These are phyloP conservation scores for Xiphophorus couchianus DNA, from an alignment of 2,113 vertebrate genomes.

Conservation along the genomic window DNA sequence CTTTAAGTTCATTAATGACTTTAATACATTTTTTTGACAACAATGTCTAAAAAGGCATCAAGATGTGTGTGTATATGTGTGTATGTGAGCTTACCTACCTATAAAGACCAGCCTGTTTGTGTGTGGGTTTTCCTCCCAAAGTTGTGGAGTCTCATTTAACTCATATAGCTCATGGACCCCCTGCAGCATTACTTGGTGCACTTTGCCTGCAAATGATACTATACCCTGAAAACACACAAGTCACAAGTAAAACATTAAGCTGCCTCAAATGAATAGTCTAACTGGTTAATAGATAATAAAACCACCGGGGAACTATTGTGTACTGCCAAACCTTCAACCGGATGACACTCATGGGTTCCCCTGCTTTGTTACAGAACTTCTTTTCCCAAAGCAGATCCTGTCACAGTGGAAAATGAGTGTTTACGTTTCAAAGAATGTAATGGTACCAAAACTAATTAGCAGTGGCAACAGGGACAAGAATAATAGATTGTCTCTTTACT, in stretches of 20 bases:
- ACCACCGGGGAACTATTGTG: slow-evolving; percentile 49
- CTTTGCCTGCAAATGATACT: slow-evolving; percentile 87
- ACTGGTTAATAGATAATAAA: slow-evolving; percentile 41
- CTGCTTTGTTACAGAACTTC: slow-evolving; percentile 84
- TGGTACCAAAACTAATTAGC: slow-evolving; percentile 31
- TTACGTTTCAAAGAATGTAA: slow-evolving; percentile 42
- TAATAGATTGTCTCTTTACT: slow-evolving; percentile 71
- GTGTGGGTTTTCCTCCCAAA: slow-evolving; percentile 83
- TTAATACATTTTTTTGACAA: not conserved
- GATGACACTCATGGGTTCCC: slow-evolving; percentile 87
- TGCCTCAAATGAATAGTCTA: slow-evolving; percentile 3
- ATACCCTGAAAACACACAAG: slow-evolving; percentile 85
- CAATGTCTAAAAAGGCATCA: not conserved
- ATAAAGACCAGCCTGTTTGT: slow-evolving; percentile 91
- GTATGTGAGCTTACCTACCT: slow-evolving; percentile 77
- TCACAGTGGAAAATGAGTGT: slow-evolving; percentile 34
- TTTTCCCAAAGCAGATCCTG: slow-evolving; percentile 97
- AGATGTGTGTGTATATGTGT: not conserved
- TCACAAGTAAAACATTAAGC: slow-evolving; percentile 58
- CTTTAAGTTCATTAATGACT: too few relatives aligned
- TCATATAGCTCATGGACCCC: slow-evolving; percentile 95
- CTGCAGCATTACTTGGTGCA: slow-evolving; percentile 91
- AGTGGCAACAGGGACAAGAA: slow-evolving; percentile 6
- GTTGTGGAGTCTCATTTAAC: slow-evolving; percentile 89
- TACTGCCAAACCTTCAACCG: slow-evolving; percentile 86